Conservation (phyloP, 2,113 vertebrate species). For the Macaca fascicularis region DNA sequence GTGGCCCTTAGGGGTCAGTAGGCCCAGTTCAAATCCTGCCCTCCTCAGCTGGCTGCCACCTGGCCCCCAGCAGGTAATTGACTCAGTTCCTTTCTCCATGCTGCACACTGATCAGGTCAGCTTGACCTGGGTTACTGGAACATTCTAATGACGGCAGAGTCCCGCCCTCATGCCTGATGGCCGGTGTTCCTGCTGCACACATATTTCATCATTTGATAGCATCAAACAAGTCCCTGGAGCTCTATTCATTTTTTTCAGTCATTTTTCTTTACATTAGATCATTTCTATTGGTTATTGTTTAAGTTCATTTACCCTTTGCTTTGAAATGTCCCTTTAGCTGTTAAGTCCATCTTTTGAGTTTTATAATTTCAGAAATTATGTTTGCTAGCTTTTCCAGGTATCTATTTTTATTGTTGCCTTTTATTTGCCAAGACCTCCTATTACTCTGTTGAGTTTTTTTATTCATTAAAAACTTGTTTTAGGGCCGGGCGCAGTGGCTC, state of each 20-base stretch:
- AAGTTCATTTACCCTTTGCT: not conserved
- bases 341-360: not conserved
- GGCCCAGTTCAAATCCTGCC: not conserved
- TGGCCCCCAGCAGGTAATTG: fast-evolving
- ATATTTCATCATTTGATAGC: fast-evolving
- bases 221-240: fast-evolving
- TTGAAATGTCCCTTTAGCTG: too few relatives aligned
- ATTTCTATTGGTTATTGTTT: not conserved
- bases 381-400: not conserved
- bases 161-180: not conserved
- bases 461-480: not conserved
- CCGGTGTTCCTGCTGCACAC: fast-evolving
- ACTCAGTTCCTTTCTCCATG: fast-evolving
- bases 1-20: fast-evolving
- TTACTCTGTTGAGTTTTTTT: not conserved
- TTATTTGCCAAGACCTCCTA: not conserved
- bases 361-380: not conserved
- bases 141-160: not conserved
- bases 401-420: not conserved
- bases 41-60: fast-evolving
- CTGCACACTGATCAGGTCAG: fast-evolving
- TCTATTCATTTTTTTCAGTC: not conserved
- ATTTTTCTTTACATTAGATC: not conserved
- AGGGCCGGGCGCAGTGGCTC: too few relatives aligned
- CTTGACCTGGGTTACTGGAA: fast-evolving